These are phyloP conservation scores for Lagopus muta DNA, from an alignment of 2,113 vertebrate species.

Conservation along the genomic window DNA sequence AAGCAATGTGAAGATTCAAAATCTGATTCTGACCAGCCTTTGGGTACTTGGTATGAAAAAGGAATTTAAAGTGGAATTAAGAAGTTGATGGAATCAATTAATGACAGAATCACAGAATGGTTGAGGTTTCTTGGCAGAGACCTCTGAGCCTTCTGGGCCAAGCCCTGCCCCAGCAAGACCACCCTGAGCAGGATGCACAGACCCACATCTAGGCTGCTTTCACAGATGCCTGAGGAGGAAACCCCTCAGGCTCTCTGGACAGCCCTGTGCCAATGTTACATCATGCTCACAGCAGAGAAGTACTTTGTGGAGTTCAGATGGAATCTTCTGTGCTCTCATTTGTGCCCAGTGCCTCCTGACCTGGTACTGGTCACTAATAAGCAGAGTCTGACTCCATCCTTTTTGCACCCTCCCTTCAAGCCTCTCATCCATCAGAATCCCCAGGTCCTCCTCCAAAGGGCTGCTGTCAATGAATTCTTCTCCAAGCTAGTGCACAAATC, in stretches of 20 bases:
- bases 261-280: not conserved
- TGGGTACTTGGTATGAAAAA: not conserved
- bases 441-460: too few species aligned
- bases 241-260: not conserved
- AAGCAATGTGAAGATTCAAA: not conserved
- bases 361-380: not conserved
- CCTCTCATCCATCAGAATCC: too few species aligned
- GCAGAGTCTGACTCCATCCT: not conserved
- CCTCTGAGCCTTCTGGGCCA: not conserved
- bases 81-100: not conserved
- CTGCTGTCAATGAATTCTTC: too few species aligned
- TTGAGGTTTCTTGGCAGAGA: not conserved
- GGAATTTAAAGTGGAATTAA: not conserved
- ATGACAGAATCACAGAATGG: not conserved
- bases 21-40: not conserved
- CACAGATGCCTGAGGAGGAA: not conserved
- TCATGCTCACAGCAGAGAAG: not conserved
- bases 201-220: not conserved
- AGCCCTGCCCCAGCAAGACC: not conserved
- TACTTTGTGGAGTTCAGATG: not conserved
- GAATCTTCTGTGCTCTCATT: not conserved
- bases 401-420: not conserved
- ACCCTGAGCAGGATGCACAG: not conserved
- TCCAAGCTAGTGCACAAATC: too few species aligned
- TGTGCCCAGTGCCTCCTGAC: not conserved